Conservation (phyloP, 2,797 vertebrate species). For the Poeciliopsis presidionis region DNA sequence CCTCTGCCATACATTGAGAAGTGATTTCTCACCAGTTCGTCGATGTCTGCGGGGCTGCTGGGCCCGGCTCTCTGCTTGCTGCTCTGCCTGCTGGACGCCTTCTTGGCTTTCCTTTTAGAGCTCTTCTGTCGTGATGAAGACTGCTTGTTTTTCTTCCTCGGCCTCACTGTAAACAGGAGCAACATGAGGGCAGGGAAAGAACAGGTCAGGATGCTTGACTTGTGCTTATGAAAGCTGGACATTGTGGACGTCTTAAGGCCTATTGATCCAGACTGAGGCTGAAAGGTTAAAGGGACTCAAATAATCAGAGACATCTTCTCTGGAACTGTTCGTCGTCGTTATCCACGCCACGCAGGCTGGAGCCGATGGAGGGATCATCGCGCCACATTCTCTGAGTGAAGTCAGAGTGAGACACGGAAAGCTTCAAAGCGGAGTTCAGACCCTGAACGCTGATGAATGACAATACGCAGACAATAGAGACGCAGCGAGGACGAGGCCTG, state of each 20-base stretch:
- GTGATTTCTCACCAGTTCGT: constrained; percentile 89
- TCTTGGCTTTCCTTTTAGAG: constrained; percentile 87
- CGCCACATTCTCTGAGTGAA: constrained; percentile 75
- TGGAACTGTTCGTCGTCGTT: constrained; percentile 3
- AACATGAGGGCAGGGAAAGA: not conserved
- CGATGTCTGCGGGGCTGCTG: constrained; percentile 88
- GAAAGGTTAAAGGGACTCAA: not conserved
- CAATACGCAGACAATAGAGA: constrained; percentile 64
- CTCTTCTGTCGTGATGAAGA: constrained; percentile 69
- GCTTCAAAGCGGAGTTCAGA: constrained; percentile 58
- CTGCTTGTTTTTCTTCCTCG: constrained; percentile 88
- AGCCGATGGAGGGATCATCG: constrained; percentile 67
- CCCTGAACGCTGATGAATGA: constrained; percentile 46
- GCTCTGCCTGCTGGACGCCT: constrained; percentile 75
- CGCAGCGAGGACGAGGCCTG: constrained; percentile 10
- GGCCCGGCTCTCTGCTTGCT: constrained; percentile 69
- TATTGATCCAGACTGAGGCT: not conserved
- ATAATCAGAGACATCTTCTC: constrained; percentile 1
- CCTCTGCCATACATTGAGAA: rapidly evolving
- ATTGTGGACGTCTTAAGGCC: not conserved
- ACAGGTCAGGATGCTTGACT: not conserved
- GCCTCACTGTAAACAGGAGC: constrained; percentile 84
- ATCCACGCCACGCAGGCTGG: constrained; percentile 27
- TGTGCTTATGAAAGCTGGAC: not conserved
- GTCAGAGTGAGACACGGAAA: constrained; percentile 40